Base-by-base conservation (phyloP, 2,797 vertebrate species). In the Sparus aurata region DNA sequence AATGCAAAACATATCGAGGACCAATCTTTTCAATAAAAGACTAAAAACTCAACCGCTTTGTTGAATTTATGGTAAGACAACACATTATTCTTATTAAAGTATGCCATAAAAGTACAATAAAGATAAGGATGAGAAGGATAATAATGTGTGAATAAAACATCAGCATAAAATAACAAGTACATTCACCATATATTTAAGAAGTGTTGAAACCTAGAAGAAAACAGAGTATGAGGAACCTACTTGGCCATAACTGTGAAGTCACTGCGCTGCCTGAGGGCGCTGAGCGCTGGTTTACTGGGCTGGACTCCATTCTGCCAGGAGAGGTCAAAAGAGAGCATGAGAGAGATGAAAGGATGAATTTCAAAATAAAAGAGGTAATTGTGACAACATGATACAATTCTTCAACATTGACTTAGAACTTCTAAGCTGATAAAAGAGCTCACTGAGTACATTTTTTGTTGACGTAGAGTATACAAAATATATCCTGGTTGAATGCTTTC, bases 191-290 rank as follows among this genome's bases (percentile, higher is more conserved):
- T 64, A 76, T 52, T 5, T 18, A 53, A 53, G 4, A 77, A 53
- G 59, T 73, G 34, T 52, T 58, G 6, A 57, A 61, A 62, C 45
- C 7, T 2, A 43, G 20, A 12, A 64, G 0, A 46, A 52, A 58
- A 63, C 18, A 71, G 38, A 49, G 22, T 8, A 5, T 69, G 22
- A 77, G 41, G 63, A 76, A 96, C 97, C 97, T 94, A 99, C 97
- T 98, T 99, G 75, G 98, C 97, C 96, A 98, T 98, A 69, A 98
- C 86, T 1, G 97, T 98, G 73, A 99, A 99, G 91, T 99, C 98
- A 67, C 97, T 99, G 81, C 96, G 95, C 77, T 98, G 97, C 87
- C 96, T 95, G 69, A 97, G 95, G 17, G 97, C 96, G 16, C 77
- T 96, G 66, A 94, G 93, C 25, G 80, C 84, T 0, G 96, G 96